Evolutionary conservation across 92 coral and sea anemone species (phyloP), one percentile per base, ranked within the genome.

Genomic region (Pocillopora meandrina): DNA sequence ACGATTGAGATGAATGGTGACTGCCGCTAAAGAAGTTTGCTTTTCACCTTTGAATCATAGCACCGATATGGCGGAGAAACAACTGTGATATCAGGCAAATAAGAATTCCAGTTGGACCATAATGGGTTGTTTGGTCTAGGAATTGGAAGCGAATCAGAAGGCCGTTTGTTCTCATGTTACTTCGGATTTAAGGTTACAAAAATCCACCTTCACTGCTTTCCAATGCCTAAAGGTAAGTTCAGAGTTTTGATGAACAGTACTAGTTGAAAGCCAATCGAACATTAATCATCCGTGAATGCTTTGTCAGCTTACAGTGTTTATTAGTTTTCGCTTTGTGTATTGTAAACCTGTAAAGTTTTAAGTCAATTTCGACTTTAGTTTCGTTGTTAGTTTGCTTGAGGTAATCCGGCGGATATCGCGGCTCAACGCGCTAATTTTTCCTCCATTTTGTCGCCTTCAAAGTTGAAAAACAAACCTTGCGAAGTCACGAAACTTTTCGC

Each of bases 311-410:
- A 42, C 52, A 81, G 78, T 81, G 78, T 81, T 81, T 81, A 81
- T 81, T 81, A 81, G 85, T 70, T 81, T 81, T 81, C 77, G 77
- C 85, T 81, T 81, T 81, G 85, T 81, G 85, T 81, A 55, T 60
- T n/a, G 85, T 81, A 81, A 71, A 71, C 77, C 77, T 81, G 85
- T 71, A 81, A 71, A 71, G 74, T 31, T 71, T 71, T 81, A 71
- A 59, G 77, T 81, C 85, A 81, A 81, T 81, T 81, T 36, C 47
- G 59, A 47, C 70, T 81, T 68, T 70, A 71, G 60, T 59, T 58
- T 42, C 4, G 52, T 42, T 71, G 85, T 70, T 81, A 75, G 77
- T 81, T 81, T 81, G 85, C 77, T 35, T 35, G 77, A 81, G 78
- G 70, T 81, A 71, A 71, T 71, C 85, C 85, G 77, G 78, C 64